These are phyloP conservation scores for Axea sp. DNA, from an alignment of 2,888 invertebrate genomes.

Conservation along the genomic window DNA sequence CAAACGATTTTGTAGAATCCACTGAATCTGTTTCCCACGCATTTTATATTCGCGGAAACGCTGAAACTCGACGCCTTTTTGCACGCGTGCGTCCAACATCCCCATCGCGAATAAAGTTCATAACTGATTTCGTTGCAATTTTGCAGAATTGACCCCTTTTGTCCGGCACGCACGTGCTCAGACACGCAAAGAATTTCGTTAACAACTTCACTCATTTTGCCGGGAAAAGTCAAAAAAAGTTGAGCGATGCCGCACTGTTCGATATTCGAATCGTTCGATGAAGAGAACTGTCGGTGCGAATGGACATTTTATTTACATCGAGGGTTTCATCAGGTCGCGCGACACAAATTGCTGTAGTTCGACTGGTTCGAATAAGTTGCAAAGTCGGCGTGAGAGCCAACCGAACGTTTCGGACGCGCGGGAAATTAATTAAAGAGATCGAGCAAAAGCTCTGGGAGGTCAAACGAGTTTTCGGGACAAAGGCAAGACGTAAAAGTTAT, in stretches of 20 bases:
- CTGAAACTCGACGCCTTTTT: constrained; percentile 13
- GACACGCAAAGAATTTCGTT: constrained; percentile 47
- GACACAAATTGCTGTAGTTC: too few relatives aligned
- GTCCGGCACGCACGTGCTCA: constrained; percentile 28
- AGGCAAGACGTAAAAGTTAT: too few relatives aligned
- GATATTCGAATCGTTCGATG: too few relatives aligned
- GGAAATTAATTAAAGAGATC: too few relatives aligned
- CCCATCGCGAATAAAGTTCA: constrained; percentile 21
- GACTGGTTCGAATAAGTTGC: too few relatives aligned
- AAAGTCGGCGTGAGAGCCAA: too few relatives aligned
- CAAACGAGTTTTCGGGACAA: too few relatives aligned
- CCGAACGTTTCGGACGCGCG: too few relatives aligned
- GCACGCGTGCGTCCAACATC: neutral
- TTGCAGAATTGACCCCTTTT: constrained; percentile 43
- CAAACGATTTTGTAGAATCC: constrained; percentile 9
- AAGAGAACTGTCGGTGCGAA: too few relatives aligned
- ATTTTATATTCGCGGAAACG: constrained; percentile 11
- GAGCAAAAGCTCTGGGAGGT: too few relatives aligned
- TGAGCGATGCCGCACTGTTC: neutral
- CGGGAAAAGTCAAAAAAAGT: neutral
- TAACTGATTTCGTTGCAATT: constrained; percentile 46
- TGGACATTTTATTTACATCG: too few relatives aligned
- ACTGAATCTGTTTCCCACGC: neutral
- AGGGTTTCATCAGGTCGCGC: too few relatives aligned
- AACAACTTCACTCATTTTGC: constrained; percentile 29